phyloP scores from a whole-genome alignment of 2,113 vertebrate species.

The Taxidea taxus region DNA sequence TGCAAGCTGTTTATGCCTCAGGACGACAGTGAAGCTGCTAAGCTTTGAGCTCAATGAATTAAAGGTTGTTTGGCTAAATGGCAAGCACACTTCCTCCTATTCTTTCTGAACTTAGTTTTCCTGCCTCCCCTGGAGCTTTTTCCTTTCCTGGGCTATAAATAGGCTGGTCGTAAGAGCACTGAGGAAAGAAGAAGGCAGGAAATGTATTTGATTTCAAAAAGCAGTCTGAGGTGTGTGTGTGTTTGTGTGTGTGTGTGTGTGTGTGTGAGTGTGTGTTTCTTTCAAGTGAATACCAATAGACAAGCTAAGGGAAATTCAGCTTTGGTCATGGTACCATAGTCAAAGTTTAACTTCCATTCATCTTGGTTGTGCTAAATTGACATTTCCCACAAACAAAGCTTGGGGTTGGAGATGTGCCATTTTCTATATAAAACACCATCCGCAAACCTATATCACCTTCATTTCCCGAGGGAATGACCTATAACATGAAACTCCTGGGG shows the following conservation, averaged over 20 bases:
- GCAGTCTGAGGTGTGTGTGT: neutral
- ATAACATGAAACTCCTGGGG: neutral
- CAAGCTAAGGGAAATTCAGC: slow-evolving; percentile 38
- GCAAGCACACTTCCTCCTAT: slow-evolving; percentile 96
- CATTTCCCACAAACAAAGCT: neutral
- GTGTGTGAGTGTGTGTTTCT: neutral
- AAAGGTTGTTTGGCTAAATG: slow-evolving; percentile 91
- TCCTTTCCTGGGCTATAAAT: slow-evolving; percentile 92
- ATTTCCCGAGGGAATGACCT: neutral
- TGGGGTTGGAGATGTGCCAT: neutral
- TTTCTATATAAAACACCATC: neutral
- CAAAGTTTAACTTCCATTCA: neutral
- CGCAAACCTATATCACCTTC: neutral
- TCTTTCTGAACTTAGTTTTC: slow-evolving; percentile 97
- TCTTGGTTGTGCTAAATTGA: neutral
- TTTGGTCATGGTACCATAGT: neutral
- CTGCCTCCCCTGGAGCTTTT: slow-evolving; percentile 88
- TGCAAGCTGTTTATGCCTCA: slow-evolving; percentile 66
- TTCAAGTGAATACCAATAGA: slow-evolving; percentile 44
- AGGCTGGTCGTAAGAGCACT: slow-evolving; percentile 83
- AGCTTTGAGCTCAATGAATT: slow-evolving; percentile 83
- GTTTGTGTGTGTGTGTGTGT: neutral
- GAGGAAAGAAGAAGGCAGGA: slow-evolving; percentile 90
- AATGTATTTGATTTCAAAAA: slow-evolving; percentile 87
- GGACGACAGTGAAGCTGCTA: slow-evolving; percentile 66